Evolutionary conservation across 2,113 vertebrate species (phyloP), one percentile per base, ranked within the genome.

Genomic region (Aphyosemion australe): DNA sequence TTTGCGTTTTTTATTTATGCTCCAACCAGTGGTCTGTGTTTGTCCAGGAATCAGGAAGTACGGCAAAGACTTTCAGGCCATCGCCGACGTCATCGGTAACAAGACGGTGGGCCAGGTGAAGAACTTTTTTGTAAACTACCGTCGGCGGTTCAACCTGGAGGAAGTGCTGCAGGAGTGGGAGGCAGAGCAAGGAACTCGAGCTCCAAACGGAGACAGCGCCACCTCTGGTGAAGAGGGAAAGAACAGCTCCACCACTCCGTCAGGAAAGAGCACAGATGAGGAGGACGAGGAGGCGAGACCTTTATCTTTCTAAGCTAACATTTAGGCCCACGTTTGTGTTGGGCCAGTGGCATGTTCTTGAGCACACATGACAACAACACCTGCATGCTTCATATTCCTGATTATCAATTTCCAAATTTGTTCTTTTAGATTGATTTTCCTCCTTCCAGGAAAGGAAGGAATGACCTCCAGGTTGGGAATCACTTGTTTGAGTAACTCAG

Each of bases 41-140:
- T 21, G 14, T 82, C 60, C 92, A 99, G 97, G 97, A 86, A 96
- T 99, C 87, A 92, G 97, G 82, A 99, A 98, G 89, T 99, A 99
- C 61, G 97, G 97, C 74, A 99, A 97, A 93, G 97, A 99, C 94
- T 99, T 99, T 91, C 97, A 98, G 94, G 97, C 97, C 93, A 99
- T 99, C 88, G 97, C 97, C 72, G 97, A 99, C 85, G 97, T 99
- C 90, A 98, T 99, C 84, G 97, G 97, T 62, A 99, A 98, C 93
- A 99, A 99, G 94, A 98, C 97, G 79, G 94, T 99, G 89, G 97
- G 96, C 63, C 97, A 99, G 94, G 96, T 99, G 88, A 99, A 98
- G 93, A 99, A 99, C 93, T 99, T 99, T 93, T 99, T 99, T 83
- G 96, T 99, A 89, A 99, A 99, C 94, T 99, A 99, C 93, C 96